Conservation (phyloP, 1,140 invertebrate species). For the Onthophagus taurus region DNA sequence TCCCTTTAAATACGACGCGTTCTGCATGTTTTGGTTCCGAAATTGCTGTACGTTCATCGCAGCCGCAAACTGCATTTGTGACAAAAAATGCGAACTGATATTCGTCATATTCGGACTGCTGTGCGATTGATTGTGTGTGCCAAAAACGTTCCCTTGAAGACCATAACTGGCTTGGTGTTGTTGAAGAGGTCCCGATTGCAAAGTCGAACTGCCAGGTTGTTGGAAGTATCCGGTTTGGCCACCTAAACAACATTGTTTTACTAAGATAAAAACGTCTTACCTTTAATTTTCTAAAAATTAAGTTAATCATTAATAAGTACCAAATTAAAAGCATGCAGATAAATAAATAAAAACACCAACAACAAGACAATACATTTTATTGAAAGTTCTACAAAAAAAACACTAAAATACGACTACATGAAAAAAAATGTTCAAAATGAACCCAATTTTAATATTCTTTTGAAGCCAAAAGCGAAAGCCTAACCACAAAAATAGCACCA, state of each 20-base stretch:
- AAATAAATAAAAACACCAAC: too few relatives aligned
- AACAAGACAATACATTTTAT: too few relatives aligned
- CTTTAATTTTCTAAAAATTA: too few relatives aligned
- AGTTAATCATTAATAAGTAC: too few relatives aligned
- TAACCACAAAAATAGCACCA: slow-evolving; percentile 6
- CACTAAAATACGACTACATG: too few relatives aligned
- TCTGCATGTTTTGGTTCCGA: slow-evolving; percentile 22
- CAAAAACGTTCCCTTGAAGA: slow-evolving; percentile 33
- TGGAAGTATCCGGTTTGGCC: slow-evolving; percentile 36
- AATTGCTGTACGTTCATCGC: slow-evolving; percentile 24
- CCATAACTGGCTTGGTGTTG: slow-evolving; percentile 35
- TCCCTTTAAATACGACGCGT: slow-evolving; percentile 30
- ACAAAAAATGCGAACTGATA: slow-evolving; percentile 20
- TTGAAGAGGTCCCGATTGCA: slow-evolving; percentile 29
- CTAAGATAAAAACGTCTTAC: too few relatives aligned
- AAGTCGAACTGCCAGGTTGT: slow-evolving; percentile 31
- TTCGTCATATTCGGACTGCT: slow-evolving; percentile 31
- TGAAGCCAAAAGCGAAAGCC: slow-evolving; percentile 12
- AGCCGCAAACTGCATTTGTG: slow-evolving; percentile 29
- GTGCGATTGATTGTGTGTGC: slow-evolving; percentile 33
- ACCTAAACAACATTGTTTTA: slow-evolving; percentile 18
- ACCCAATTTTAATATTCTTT: neutral
- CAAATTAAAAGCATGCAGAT: too few relatives aligned
- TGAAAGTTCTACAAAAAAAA: too few relatives aligned
- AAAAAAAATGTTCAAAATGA: neutral